Evolutionary conservation across 2,797 vertebrate species (phyloP), one percentile per base, ranked within the genome.

Genomic region (Philypnodon macrostomus): DNA sequence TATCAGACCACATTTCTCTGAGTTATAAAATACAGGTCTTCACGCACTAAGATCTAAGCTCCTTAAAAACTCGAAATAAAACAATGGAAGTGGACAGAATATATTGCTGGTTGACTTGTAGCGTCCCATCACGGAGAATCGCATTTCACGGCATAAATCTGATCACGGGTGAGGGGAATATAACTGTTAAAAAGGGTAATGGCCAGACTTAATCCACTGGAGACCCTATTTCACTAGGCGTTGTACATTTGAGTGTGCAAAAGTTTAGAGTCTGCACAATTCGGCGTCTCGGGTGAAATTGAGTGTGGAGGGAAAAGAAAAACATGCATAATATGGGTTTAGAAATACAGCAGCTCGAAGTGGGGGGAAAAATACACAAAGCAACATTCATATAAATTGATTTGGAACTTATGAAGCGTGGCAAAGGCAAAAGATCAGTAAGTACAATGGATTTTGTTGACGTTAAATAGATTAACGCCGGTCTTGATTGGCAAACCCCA

Each of bases 401-500:
- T 65, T 32, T 65, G 39, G 53, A 67, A 60, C 39, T 37, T 40
- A 48, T 39, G 49, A 55, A 56, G 49, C 34, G 31, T 47, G 23
- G 13, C n/a, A 53, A 24, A 45, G 17, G 19, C 36, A 39, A 59
- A 54, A 17, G 7, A 31, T 35, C 52, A 60, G 53, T 63, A 73
- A 62, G 48, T 59, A 61, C 40, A 39, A 16, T 55, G 26, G 23
- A 39, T n/a, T 17, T 29, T n/a, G n/a, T 56, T 61, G 64, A 79
- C 70, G 48, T 68, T 63, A 59, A 72, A 71, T 69, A 53, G 50
- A 79, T 75, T 52, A 51, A 70, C 70, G 57, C 36, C 16, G 27
- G 16, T 53, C 26, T 53, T 67, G 73, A 83, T 81, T 76, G 70
- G 63, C 70, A 74, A 76, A 67, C 47, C 66, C 48, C 54, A n/a